Percentiles rank a stretch among this genome's conserved stretches.
These are phyloP conservation scores for Erebia ligea DNA, from an alignment of 2,888 invertebrate species.

Conservation along the genomic window DNA sequence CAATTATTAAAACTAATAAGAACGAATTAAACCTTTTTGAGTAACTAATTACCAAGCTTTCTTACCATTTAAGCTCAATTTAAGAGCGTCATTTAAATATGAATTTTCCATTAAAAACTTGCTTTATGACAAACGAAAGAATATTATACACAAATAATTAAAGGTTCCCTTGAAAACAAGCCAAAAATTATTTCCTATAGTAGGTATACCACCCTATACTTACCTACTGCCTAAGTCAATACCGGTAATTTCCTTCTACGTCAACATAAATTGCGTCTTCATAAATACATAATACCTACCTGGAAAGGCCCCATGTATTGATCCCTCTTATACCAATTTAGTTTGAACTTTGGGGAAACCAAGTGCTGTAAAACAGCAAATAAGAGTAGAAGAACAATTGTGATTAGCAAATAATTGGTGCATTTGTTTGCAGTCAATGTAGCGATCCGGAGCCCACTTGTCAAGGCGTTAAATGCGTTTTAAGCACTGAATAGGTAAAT, in stretches of 20 bases:
- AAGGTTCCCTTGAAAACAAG: not conserved
- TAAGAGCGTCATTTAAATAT: no score
- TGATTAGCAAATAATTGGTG: no score
- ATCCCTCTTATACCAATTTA: conserved; percentile 32
- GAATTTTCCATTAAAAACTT: no score
- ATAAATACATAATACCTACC: conserved; percentile 36
- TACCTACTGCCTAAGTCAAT: not conserved
- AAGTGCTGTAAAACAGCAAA: not conserved
- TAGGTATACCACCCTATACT: not conserved
- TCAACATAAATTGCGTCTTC: conserved; percentile 35
- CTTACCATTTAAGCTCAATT: no score
- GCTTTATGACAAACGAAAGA: no score
- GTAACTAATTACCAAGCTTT: no score
- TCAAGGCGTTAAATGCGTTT: no score
- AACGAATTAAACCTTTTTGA: no score
- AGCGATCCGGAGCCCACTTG: no score
- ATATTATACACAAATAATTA: no score
- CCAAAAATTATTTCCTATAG: not conserved
- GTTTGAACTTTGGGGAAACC: conserved; percentile 25
- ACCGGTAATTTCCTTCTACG: conserved; percentile 22
- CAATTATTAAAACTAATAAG: no score
- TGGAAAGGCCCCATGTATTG: conserved; percentile 37
- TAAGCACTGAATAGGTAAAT: no score
- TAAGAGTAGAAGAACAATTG: not conserved
- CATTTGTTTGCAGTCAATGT: not conserved